A percentile compares a stretch with the other conserved stretches of the same genome.
phyloP scores from a whole-genome alignment of 2,113 vertebrate genomes.

The Dendrocopos noguchii region DNA sequence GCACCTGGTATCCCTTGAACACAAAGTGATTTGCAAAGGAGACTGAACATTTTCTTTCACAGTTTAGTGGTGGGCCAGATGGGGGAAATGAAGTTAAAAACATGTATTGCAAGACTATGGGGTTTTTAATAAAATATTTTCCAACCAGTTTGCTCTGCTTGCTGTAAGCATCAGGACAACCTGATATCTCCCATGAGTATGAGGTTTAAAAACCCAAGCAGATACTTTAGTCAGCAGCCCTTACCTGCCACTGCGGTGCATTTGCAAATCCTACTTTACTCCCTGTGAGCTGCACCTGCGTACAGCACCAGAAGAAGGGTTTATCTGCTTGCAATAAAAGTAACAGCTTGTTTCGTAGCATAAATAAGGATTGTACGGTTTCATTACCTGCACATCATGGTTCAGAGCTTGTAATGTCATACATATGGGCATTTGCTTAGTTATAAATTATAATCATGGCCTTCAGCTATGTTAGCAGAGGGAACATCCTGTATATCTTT shows the following conservation, averaged over 20 bases:
- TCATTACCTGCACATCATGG: conserved; percentile 25
- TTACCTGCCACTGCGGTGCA: not conserved
- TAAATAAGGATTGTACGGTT: conserved; percentile 27
- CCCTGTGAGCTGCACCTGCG: not conserved
- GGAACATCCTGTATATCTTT: conserved; percentile 20
- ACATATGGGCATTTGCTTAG: conserved; percentile 8
- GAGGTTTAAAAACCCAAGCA: not conserved
- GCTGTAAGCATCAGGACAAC: not conserved
- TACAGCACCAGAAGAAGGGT: not conserved
- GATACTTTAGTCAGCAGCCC: not conserved
- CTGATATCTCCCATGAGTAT: not conserved
- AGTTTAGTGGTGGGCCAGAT: not conserved
- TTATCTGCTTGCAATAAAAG: not conserved
- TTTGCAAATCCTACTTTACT: not conserved
- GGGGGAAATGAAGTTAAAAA: not conserved
- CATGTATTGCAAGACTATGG: not conserved
- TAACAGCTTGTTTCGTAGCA: conserved; percentile 22
- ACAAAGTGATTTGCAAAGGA: not conserved
- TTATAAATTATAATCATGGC: conserved; percentile 25
- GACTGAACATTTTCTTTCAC: not conserved
- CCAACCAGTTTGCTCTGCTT: not conserved
- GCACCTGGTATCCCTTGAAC: not conserved
- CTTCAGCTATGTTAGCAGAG: conserved; percentile 21
- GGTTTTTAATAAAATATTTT: not conserved
- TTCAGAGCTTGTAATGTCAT: conserved; percentile 30